These are phyloP conservation scores for Mesocricetus auratus DNA, from an alignment of 2,113 vertebrate genomes.

Conservation along the genomic window DNA sequence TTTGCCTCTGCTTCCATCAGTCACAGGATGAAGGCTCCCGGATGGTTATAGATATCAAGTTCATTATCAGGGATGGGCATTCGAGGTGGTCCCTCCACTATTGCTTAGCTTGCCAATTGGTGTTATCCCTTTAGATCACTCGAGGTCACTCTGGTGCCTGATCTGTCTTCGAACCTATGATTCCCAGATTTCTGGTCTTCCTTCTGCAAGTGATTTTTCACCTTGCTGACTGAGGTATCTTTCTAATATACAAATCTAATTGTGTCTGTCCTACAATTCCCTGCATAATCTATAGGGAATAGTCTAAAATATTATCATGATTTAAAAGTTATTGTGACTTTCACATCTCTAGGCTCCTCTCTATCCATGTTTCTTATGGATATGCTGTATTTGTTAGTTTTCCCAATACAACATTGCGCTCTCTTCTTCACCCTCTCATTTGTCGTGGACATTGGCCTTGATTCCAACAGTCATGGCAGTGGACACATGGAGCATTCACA, in stretches of 20 bases:
- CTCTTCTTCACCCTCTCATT: not conserved
- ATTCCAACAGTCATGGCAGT: not conserved
- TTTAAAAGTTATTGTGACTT: not conserved
- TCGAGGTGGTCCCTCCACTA: no score
- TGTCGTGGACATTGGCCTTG: not conserved
- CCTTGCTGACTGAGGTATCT: not conserved
- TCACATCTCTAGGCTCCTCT: not conserved
- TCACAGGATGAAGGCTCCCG: no score
- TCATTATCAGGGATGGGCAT: no score
- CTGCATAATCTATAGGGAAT: not conserved
- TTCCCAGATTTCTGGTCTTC: not conserved
- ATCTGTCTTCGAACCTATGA: no score
- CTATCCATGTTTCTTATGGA: not conserved
- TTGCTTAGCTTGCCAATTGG: no score
- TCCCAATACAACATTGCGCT: not conserved
- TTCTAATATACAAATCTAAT: not conserved
- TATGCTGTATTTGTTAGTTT: not conserved
- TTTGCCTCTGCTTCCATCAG: no score
- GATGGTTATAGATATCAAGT: no score
- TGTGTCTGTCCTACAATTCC: not conserved
- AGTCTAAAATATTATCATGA: not conserved
- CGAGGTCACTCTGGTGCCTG: no score
- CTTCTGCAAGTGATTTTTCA: not conserved
- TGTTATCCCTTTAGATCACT: no score
- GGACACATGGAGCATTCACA: not conserved